Evolutionary conservation across 2,113 vertebrate species (phyloP), one percentile per base, ranked within the genome.

Genomic region (Nerophis lumbriciformis): DNA sequence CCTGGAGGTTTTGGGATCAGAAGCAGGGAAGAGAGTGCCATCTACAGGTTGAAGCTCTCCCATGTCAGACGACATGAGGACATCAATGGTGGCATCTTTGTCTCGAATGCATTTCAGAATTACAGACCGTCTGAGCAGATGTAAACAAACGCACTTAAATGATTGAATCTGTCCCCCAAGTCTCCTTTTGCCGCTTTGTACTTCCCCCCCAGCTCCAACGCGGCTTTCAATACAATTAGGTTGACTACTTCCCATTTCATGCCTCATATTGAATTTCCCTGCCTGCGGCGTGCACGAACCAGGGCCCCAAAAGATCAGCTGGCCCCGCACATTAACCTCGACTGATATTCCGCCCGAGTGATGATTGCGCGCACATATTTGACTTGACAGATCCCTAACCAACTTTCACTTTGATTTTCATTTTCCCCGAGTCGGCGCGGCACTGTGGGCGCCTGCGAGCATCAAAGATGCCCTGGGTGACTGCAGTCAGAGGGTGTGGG

Each of bases 21-120:
- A 87, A 87, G 59, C 82, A 81, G 73, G 82, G 76, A 67, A 65
- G 63, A 87, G 68, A 80, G 80, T 73, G 80, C 85, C 87, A 88
- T 85, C 87, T 89, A 80, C 82, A 87, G 87, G 87, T 67, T 21
- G 80, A 73, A 65, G 35, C 48, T 37, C 55, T 71, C 15, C 55
- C 68, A 64, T 59, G 11, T 54, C 45, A 62, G 47, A 67, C 50
- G 56, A 62, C 56, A 50, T 51, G 52, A n/a, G 61, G 37, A 51
- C 62, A 59, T 38, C 14, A 44, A 53, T 65, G 42, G 70, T 16
- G 71, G 58, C 65, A 62, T 45, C 16, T 55, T 39, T 62, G 50
- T 62, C 35, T 49, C 28, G 49, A 73, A 36, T 53, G 55, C 8
- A 36, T 59, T 38, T 60, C 51, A 63, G 14, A 53, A 58, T 56